Evolutionary conservation across 2,113 vertebrate genomes (phyloP).

Genomic region (Gracilinanus agilis): DNA sequence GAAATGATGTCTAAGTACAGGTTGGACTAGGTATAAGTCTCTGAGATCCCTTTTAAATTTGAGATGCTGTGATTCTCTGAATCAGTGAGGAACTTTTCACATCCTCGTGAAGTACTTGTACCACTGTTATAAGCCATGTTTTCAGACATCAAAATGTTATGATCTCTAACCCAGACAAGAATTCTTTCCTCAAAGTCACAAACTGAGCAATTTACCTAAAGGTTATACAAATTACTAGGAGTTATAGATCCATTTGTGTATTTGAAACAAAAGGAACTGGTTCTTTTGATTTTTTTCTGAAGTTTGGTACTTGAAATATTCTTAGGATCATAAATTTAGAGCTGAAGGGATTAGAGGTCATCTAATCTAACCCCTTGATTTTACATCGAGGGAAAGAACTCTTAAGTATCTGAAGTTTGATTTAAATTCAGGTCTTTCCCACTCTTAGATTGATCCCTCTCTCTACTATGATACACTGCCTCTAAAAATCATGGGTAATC

Average conservation of each 20-base stretch:
- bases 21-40: background rate
- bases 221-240: background rate
- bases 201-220: background rate
- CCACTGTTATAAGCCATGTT: background rate
- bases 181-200: background rate
- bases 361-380: background rate
- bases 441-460: background rate
- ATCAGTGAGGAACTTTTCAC: background rate
- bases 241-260: background rate
- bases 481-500: background rate
- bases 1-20: background rate
- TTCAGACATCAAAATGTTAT: background rate
- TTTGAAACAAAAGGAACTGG: background rate
- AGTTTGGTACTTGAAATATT: background rate
- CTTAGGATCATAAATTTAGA: background rate
- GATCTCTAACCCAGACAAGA: background rate
- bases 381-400: background rate
- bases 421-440: background rate
- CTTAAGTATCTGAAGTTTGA: background rate
- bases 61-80: background rate
- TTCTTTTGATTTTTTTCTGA: background rate
- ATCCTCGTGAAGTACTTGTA: background rate
- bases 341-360: background rate
- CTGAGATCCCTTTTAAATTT: background rate
- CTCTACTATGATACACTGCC: background rate